phyloP scores from a whole-genome alignment of 2,113 vertebrate genomes.

The Rallus limicola region DNA sequence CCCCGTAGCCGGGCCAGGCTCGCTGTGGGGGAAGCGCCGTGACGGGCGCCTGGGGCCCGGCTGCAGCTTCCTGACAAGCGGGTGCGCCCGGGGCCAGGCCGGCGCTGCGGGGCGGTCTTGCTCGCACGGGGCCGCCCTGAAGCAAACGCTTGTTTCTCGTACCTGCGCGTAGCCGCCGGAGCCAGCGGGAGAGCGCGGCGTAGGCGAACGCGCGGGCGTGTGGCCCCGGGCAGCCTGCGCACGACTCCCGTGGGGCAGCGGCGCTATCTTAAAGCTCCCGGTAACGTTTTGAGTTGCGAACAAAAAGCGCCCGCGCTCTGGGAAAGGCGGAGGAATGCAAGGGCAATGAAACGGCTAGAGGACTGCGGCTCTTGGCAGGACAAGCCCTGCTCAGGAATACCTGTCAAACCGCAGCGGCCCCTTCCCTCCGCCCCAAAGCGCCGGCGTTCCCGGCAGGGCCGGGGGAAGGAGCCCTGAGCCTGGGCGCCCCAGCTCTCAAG shows the following conservation, averaged over 20 bases:
- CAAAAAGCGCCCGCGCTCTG: not conserved
- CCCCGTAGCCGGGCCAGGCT: not conserved
- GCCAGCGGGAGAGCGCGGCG: too few relatives aligned
- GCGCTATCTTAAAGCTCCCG: too few relatives aligned
- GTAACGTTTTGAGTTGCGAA: not conserved
- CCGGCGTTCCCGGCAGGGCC: rapidly evolving
- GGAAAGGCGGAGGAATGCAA: not conserved
- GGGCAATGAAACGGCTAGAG: not conserved
- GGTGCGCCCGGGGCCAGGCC: not conserved
- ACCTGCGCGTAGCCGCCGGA: rapidly evolving
- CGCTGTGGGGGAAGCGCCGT: not conserved
- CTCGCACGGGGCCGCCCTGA: rapidly evolving
- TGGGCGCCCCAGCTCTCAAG: not conserved
- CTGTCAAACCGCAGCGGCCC: rapidly evolving
- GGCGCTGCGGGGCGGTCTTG: too few relatives aligned
- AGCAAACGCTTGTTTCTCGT: too few relatives aligned
- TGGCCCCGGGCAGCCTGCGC: too few relatives aligned
- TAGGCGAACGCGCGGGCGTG: too few relatives aligned
- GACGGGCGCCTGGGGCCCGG: too few relatives aligned
- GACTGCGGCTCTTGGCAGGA: rapidly evolving
- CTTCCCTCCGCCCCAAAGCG: not conserved
- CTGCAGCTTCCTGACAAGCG: not conserved
- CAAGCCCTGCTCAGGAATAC: not conserved
- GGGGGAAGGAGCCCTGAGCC: too few relatives aligned
- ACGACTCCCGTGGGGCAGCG: too few relatives aligned